Evolutionary conservation across 2,113 vertebrate genomes (phyloP).

Genomic region (Chaenogobius annularis): DNA sequence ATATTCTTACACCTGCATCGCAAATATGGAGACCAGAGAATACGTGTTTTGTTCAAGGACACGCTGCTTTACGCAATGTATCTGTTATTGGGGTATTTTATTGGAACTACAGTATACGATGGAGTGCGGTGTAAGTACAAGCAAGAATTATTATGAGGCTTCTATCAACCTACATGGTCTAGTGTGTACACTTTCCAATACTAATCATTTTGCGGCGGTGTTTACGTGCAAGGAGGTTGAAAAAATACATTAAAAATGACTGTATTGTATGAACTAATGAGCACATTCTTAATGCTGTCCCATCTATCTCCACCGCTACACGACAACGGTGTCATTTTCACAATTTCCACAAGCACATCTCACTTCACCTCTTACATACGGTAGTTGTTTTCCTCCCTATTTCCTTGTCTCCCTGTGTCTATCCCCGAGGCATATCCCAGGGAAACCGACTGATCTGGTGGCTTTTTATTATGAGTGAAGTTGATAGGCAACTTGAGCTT

Average conservation of each 20-base stretch:
- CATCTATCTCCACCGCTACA: conserved; percentile 26
- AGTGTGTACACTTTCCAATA: background rate
- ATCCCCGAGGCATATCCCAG: conserved; percentile 59
- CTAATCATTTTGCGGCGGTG: conserved; percentile 35
- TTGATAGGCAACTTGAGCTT: conserved; percentile 52
- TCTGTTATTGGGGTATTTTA: background rate
- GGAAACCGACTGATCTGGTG: conserved; percentile 56
- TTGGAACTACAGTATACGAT: background rate
- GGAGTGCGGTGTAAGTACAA: too few species aligned
- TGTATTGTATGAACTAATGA: conserved; percentile 61
- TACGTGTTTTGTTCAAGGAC: background rate
- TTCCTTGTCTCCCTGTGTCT: conserved; percentile 14
- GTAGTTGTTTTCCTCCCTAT: conserved; percentile 6
- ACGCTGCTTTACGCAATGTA: background rate
- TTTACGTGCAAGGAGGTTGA: too few species aligned
- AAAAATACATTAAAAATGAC: too few species aligned
- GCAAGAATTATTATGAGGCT: background rate
- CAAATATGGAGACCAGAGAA: background rate
- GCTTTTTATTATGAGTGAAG: conserved; percentile 69
- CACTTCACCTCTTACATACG: conserved; percentile 20
- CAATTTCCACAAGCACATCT: conserved; percentile 28
- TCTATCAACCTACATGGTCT: conserved; percentile 8
- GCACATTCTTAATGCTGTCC: conserved; percentile 38
- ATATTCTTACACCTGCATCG: background rate
- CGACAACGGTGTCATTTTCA: conserved; percentile 31